Base-by-base conservation (phyloP, 2,113 vertebrate genomes). In the Calyptomena viridis region DNA sequence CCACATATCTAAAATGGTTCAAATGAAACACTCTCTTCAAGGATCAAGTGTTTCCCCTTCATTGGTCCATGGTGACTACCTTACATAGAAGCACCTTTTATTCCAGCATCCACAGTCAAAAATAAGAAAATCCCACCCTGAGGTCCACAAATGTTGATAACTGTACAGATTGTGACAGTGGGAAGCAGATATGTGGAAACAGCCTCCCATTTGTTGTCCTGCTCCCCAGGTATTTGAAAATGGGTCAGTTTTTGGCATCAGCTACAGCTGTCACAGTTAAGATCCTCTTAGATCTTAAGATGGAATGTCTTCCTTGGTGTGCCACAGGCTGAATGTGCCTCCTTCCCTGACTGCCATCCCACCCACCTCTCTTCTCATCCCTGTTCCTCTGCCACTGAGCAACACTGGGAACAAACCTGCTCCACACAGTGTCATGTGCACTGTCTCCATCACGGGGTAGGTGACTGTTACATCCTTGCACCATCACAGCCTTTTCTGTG, bases 391-490 rank as follows among this genome's bases (percentile, higher is more conserved):
- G 47, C 35, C 2, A 11, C 14, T 40, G 53, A 67, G 21, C 11
- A 67, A 14, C 10, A 21, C 4, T 10, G 28, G 31, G 55, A 62
- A 59, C 25, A 31, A 27, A 8, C 3, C 7, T n/a, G 17, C 11
- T 2, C 13, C 0, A 1, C 5, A 1, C 2, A 1, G 31, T 4
- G 16, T 44, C 33, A 22, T 0, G 0, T 1, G 4, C 5, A 3
- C 27, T 15, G 15, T n/a, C 17, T 39, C 63, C 12, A 5, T 37
- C 17, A 8, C 0, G 1, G 44, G 4, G 8, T 2, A 11, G 6
- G 3, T 1, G 9, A 47, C n/a, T 35, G 17, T 35, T 56, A 16
- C 39, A 40, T 11, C 52, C 9, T 31, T n/a, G 33, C 4, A 1
- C 11, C 47, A 39, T 10, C 68, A 39, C 55, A 77, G n/a, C 16